Evolutionary conservation across 2,888 invertebrate genomes (phyloP), one percentile per base, ranked within the genome.

Genomic region (Nymphalis polychloros): DNA sequence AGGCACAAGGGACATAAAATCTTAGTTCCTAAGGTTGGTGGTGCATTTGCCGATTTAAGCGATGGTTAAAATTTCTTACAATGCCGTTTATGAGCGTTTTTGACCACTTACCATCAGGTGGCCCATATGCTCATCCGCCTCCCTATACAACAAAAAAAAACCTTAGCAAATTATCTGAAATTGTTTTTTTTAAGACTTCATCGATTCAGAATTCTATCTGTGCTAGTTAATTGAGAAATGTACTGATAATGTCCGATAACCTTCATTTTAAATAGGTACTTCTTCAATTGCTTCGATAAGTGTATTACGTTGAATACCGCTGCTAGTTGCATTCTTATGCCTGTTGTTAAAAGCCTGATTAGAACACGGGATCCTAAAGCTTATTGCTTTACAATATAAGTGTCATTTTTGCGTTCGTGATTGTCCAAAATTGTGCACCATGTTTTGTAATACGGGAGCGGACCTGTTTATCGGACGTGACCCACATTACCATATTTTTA

Each of bases 401-500:
- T 1, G 35, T 19, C 6, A 41, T 10, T 41, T 57, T 41, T 5
- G 19, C 6, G 13, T 57, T 49, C n/a, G 8, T 5, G 17, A 57
- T 35, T 35, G 5, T 57, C 41, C 8, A n/a, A 8, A 16, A 41
- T 57, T 19, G 41, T 41, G 41, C 57, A 41, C 10, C 13, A n/a
- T 20, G 31, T 35, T 60, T 60, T 23, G 55, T 19, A 41, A 49
- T n/a, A 55, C 55, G 55, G 49, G 67, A 62, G 48, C 49, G 49
- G 53, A 52, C 67, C 41, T 46, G 67, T 59, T 49, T 63, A 68
- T 63, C 27, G 48, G 63, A 17, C 52, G 59, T 59, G 55, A 62
- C 62, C 48, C 64, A 55, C 53, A 67, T 67, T 69, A 68, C 62
- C 70, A 69, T 68, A 73, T 61, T 59, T 62, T 70, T 69, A 73